phyloP scores from a whole-genome alignment of 1,140 invertebrate genomes.

The Dendrolimus punctatus region DNA sequence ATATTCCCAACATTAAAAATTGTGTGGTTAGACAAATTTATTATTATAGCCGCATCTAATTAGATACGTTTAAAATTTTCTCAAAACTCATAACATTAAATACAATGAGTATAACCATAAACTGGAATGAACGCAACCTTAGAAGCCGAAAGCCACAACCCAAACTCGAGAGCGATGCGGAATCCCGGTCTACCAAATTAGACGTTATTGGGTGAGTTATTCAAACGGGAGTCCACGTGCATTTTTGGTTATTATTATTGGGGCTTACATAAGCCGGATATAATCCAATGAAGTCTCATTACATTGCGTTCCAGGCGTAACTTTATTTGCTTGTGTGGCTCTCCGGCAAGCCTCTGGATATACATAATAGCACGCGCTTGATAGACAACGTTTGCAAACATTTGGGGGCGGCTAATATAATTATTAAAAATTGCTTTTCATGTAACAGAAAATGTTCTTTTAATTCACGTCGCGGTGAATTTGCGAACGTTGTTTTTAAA shows the following conservation, averaged over 20 bases:
- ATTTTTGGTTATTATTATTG: constrained; percentile 70
- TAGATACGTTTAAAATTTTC: constrained; percentile 19
- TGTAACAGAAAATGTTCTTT: constrained; percentile 41
- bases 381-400: constrained; percentile 43
- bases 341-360: constrained; percentile 45
- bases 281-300: constrained; percentile 70
- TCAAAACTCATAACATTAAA: constrained; percentile 20
- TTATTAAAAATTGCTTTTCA: constrained; percentile 67
- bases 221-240: constrained; percentile 58
- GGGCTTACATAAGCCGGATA: constrained; percentile 44
- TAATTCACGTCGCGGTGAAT: constrained; percentile 6
- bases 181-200: constrained; percentile 41
- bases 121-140: constrained; percentile 30
- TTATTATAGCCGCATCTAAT: constrained; percentile 7
- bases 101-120: constrained; percentile 56
- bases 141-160: constrained; percentile 5
- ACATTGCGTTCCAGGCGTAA: constrained; percentile 47
- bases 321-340: constrained; percentile 60
- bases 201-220: constrained; percentile 68
- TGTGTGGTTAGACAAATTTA: neutral
- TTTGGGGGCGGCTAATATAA: constrained; percentile 48
- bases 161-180: constrained; percentile 21
- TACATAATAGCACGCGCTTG: constrained; percentile 52
- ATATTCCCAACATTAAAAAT: too few relatives aligned
- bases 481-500: constrained; percentile 7